phyloP scores from a whole-genome alignment of 2,888 invertebrate species.

The Nomada ferruginata region DNA sequence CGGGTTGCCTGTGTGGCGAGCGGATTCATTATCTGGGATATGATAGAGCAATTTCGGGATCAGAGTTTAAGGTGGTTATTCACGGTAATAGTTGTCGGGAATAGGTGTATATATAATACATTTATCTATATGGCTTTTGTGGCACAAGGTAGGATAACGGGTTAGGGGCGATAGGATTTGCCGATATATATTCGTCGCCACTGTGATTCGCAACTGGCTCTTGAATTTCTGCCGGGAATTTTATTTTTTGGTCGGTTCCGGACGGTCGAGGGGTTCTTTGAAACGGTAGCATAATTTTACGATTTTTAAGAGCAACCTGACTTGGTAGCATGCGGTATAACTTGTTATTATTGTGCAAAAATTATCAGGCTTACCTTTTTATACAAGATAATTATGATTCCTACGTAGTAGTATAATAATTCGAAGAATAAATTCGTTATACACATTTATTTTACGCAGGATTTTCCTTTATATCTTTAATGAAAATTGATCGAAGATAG shows the following conservation, averaged over 20 bases:
- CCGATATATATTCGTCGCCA: no score
- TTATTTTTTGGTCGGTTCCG: background rate
- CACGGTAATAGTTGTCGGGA: no score
- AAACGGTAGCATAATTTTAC: background rate
- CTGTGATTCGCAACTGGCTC: no score
- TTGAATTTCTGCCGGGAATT: background rate
- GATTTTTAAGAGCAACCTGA: background rate
- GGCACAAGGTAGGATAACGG: no score
- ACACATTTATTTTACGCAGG: background rate
- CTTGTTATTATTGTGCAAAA: background rate
- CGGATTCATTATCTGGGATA: background rate
- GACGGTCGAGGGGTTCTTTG: background rate
- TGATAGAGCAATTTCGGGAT: constrained; percentile 7
- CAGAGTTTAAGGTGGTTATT: background rate
- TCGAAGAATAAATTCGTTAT: background rate
- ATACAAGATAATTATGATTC: background rate
- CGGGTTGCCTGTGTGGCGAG: background rate
- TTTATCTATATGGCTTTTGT: no score
- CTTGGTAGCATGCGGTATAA: background rate
- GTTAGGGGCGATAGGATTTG: no score
- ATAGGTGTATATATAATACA: no score
- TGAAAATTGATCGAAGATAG: background rate
- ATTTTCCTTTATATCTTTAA: background rate
- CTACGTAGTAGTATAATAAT: background rate
- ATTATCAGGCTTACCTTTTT: background rate